These are phyloP conservation scores for Bufotes viridis DNA, from an alignment of 2,797 vertebrate species.

Conservation along the genomic window DNA sequence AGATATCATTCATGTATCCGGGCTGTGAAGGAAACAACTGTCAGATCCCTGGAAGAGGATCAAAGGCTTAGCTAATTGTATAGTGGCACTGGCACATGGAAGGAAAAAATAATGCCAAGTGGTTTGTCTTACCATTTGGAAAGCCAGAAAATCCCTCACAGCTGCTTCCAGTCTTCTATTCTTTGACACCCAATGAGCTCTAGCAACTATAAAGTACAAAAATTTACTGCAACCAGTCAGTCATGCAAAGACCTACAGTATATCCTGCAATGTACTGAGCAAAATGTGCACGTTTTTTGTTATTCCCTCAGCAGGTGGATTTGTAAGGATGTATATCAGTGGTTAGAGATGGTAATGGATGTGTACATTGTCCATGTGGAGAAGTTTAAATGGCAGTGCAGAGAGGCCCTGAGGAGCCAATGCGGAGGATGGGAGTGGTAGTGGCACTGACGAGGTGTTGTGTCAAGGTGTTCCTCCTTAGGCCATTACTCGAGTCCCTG, in stretches of 20 bases:
- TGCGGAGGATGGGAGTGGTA: too few species aligned
- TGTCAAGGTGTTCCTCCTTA: too few species aligned
- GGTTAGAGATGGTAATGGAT: not conserved
- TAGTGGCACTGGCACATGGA: slow-evolving; percentile 11
- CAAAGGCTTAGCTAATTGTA: slow-evolving; percentile 13
- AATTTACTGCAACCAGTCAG: not conserved
- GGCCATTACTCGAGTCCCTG: too few species aligned
- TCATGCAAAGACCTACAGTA: not conserved
- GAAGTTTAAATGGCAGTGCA: not conserved
- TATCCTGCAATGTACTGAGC: not conserved
- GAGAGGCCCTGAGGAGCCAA: too few species aligned
- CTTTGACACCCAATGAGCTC: not conserved
- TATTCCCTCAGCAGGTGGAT: not conserved
- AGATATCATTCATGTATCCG: not conserved
- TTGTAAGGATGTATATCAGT: not conserved
- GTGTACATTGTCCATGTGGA: not conserved
- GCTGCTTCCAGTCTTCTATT: not conserved
- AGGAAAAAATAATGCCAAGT: slow-evolving; percentile 18
- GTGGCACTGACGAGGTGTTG: too few species aligned
- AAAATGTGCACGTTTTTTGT: not conserved
- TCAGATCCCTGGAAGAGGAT: slow-evolving; percentile 23
- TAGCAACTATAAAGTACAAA: not conserved
- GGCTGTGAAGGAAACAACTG: slow-evolving; percentile 16
- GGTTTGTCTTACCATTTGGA: not conserved
- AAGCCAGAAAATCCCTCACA: slow-evolving; percentile 14